Conservation (phyloP, 2,888 invertebrate genomes). For the Amblyteles armatorius region DNA sequence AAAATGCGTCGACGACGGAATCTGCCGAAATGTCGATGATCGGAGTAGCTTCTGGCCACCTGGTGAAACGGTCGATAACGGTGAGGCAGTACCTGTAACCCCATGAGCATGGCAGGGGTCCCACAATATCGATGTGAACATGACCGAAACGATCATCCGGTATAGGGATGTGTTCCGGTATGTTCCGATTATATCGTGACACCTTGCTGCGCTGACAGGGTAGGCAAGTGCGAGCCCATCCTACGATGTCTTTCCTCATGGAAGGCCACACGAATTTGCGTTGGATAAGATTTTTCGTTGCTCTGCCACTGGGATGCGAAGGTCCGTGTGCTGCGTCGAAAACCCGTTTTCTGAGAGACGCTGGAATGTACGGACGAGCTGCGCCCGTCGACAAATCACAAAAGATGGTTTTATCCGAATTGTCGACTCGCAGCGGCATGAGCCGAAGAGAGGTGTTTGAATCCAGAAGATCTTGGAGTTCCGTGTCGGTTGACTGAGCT, state of each 20-base stretch:
- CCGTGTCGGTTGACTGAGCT: constrained; percentile 25
- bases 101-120: constrained; percentile 59
- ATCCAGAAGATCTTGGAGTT: constrained; percentile 7
- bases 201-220: constrained; percentile 77
- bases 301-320: constrained; percentile 62
- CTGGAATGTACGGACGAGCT: constrained; percentile 68
- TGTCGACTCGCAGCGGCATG: constrained; percentile 1
- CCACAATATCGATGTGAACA: constrained; percentile 28
- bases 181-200: constrained; percentile 69
- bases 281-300: constrained; percentile 59
- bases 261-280: constrained; percentile 71
- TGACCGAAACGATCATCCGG: constrained; percentile 67
- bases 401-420: constrained; percentile 21
- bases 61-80: constrained; percentile 22
- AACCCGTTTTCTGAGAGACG: constrained; percentile 55
- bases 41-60: constrained; percentile 16
- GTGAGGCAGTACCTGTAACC: constrained; percentile 2
- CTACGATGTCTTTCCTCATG: constrained; percentile 70
- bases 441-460: neutral
- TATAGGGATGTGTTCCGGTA: constrained; percentile 66
- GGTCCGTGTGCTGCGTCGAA: constrained; percentile 68
- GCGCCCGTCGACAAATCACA: constrained; percentile 66
- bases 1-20: constrained; percentile 6
- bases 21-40: constrained; percentile 23
- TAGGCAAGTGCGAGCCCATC: constrained; percentile 73